Conservation (phyloP, 1,140 invertebrate species). For the Drosophila trapezifrons region DNA sequence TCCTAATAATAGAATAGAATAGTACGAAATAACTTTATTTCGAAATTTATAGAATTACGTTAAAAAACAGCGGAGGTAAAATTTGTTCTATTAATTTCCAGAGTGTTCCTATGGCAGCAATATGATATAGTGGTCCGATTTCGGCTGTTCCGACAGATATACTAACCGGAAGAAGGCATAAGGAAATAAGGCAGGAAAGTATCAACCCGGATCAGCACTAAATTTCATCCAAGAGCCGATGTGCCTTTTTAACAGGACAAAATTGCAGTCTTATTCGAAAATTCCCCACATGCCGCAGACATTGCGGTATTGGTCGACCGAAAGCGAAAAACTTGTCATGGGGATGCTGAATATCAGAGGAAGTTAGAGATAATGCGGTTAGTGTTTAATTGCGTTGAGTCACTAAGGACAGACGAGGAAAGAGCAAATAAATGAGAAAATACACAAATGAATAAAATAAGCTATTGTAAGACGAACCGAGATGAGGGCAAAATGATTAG, state of each 20-base stretch:
- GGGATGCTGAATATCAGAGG: not conserved
- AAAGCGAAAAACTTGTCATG: constrained; percentile 54
- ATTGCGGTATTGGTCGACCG: constrained; percentile 45
- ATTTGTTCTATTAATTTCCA: too few species aligned
- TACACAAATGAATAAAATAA: not conserved
- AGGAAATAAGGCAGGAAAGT: not conserved
- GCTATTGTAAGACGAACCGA: not conserved
- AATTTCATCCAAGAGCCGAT: not conserved
- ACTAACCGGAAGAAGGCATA: too few species aligned
- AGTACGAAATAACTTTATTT: too few species aligned
- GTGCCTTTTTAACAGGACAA: constrained; percentile 7
- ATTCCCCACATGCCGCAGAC: constrained; percentile 71
- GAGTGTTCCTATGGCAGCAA: too few species aligned
- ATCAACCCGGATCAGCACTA: not conserved
- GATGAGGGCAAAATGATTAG: not conserved
- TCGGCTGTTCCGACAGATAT: too few species aligned
- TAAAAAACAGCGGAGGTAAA: too few species aligned
- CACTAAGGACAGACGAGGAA: constrained; percentile 45
- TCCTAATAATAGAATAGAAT: too few species aligned
- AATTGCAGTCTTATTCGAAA: constrained; percentile 64
- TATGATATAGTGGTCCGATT: too few species aligned
- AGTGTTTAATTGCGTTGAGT: constrained; percentile 64
- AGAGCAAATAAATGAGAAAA: not conserved
- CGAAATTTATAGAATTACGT: too few species aligned
- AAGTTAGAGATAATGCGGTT: constrained; percentile 62